Evolutionary conservation across 2,797 vertebrate genomes (phyloP).

Genomic region (Psittacula derbiana): DNA sequence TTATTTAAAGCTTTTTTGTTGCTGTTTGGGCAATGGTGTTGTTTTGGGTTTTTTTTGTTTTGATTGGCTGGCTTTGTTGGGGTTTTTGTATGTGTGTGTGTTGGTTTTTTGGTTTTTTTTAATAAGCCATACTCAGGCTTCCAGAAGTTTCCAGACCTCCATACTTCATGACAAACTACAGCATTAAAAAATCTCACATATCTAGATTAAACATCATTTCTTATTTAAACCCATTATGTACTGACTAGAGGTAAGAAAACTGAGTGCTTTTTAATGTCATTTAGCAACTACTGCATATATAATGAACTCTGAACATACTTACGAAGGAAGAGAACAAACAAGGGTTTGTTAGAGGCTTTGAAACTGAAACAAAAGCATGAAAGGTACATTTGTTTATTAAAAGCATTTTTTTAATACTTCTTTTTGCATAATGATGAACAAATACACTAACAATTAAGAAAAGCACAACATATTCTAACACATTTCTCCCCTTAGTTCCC

Average conservation of each 20-base stretch:
- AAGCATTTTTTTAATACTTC: not conserved
- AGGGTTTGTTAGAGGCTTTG: not conserved
- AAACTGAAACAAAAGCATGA: not conserved
- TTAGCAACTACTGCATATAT: not conserved
- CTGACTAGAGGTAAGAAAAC: not conserved
- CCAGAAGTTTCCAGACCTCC: not conserved
- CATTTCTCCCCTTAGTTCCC: not conserved
- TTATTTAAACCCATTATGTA: not conserved
- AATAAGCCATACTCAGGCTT: not conserved
- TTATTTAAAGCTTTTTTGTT: not conserved
- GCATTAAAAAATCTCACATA: accelerated
- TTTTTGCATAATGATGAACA: not conserved
- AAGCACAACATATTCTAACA: not conserved
- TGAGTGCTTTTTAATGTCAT: not conserved
- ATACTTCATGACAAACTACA: not conserved
- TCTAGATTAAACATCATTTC: not conserved
- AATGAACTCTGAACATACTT: not conserved
- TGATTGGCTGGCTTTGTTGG: not conserved
- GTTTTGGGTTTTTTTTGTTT: not conserved
- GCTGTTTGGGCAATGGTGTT: not conserved
- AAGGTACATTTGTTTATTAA: not conserved
- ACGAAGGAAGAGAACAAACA: not conserved
- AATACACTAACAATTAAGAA: not conserved
- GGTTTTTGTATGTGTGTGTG: not conserved
- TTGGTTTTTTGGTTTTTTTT: accelerated